These are phyloP conservation scores for Drosophila bipectinata DNA, from an alignment of 1,140 invertebrate species.

Conservation along the genomic window DNA sequence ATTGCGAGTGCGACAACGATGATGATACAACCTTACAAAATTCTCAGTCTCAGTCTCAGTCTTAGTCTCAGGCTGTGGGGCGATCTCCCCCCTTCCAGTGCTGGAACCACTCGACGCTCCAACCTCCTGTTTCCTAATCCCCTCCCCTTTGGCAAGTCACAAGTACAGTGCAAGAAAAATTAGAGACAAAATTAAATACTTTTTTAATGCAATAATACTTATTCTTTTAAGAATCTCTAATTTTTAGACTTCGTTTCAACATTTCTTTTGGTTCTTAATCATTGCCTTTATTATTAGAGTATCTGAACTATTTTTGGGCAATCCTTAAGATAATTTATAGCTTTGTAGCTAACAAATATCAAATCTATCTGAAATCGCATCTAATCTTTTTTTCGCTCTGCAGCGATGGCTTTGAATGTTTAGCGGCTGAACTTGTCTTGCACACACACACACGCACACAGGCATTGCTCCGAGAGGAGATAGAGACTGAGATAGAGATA, in stretches of 20 bases:
- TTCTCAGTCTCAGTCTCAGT: slow-evolving; percentile 66
- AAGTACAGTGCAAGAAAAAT: slow-evolving; percentile 5
- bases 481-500: slow-evolving; percentile 11
- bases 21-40: slow-evolving; percentile 82
- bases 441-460: slow-evolving; percentile 27
- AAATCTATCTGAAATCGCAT: neutral
- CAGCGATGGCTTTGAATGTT: slow-evolving; percentile 76
- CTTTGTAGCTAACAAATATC: neutral
- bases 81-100: slow-evolving; percentile 2
- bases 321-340: neutral
- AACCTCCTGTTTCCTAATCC: neutral
- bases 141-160: neutral
- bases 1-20: slow-evolving; percentile 23
- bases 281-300: neutral
- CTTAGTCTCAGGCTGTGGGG: slow-evolving; percentile 49
- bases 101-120: slow-evolving; percentile 2
- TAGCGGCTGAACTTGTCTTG: slow-evolving; percentile 81
- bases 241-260: too few species aligned
- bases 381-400: slow-evolving; percentile 6
- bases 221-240: too few species aligned
- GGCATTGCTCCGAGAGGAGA: slow-evolving; percentile 26
- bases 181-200: neutral
- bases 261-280: neutral
- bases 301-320: neutral
- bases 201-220: too few species aligned